Base-by-base conservation (phyloP, 35 echinoderm and acorn worm genomes). In the Ophioderma brevispina region DNA sequence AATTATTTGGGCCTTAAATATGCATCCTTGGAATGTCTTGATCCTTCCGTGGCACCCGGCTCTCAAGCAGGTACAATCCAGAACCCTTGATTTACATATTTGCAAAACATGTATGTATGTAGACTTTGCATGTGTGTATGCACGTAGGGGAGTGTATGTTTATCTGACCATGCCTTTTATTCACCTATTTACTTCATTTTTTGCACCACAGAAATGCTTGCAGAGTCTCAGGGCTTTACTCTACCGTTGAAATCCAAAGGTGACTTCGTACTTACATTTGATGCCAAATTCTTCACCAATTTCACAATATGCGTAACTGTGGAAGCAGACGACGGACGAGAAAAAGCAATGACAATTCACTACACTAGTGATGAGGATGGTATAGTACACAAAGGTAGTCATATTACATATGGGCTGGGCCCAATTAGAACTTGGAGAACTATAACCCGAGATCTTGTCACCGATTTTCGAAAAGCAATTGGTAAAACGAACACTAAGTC, bases 331-430 rank as follows among this genome's bases (percentile, higher is more conserved):
- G 94, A 96, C 37, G 78, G 64, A 17, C 80, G 86, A 35, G 83
- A 85, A 1, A 85, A 85, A 21, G 41, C 85, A 5, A 39, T 89
- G 13, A 88, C 83, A 52, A 43, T 96, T 21, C 94, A 96, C 70
- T 96, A 96, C 38, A 85, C 86, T 14, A 82, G 90, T 11, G 80
- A 84, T 28, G 55, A 78, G 13, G 86, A 89, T 56, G 77, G 78
- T n/a, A 87, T 91, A 35, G 75, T 33, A 2, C 85, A 88, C 37
- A 88, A 81, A 86, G 94, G 94, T 17, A 92, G 85, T 55, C 91
- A 96, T 40, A 64, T 96, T 31, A 89, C 56, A 33, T 96, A 92
- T 70, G 90, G 90, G 28, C 92, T 96, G 13, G 94, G 94, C 43
- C 39, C 85, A 0, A 80, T 59, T 64, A 64, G 37, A 37, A 52